Base-by-base conservation (phyloP, 1,140 invertebrate genomes). In the Brachionus asplanchnoidis region DNA sequence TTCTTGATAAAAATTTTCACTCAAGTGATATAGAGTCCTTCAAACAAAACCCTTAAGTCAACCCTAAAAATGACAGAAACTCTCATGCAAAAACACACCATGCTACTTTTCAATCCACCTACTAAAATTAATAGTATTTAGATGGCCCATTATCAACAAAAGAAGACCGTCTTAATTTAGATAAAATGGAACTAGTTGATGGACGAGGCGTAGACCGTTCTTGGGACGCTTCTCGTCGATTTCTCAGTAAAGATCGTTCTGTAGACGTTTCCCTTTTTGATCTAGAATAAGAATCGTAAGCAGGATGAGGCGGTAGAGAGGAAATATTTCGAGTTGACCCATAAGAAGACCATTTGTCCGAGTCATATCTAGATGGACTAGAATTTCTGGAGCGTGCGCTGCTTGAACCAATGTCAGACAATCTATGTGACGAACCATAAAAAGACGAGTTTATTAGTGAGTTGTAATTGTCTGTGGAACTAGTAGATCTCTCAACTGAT, bases 141-240 rank as follows among this genome's bases (percentile, higher is more conserved):
- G 23, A 65, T 8, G 26, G 36, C 53, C 36, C 32, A 65, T 82
- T 65, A 46, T 82, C 79, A 6, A 68, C 79, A 60, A 82, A 82
- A 82, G 79, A 82, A 65, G 79, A 82, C 14, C 79, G 79, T 68
- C 79, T 82, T 77, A 77, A 28, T 77, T 77, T 77, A 11, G 23
- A 23, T 26, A 77, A 77, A 50, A 77, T 46, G 20, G 73, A 77
- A 50, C 73, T 77, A 50, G 73, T 77, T 26, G 73, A 26, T 36
- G 73, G 73, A 77, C 42, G 42, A 77, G 73, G 44, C 12, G 73
- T 77, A 3, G 73, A 50, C 20, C 73, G 11, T 40, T 82, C 79
- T 82, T 82, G 79, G 5, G 79, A 82, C 20, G 17, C 42, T 40
- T 82, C 79, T 60, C 79, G 50, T 50, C 73, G 42, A 50, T 46